Base-by-base conservation (phyloP, 2,113 vertebrate genomes). In the Chaetorhynchus papuensis region DNA sequence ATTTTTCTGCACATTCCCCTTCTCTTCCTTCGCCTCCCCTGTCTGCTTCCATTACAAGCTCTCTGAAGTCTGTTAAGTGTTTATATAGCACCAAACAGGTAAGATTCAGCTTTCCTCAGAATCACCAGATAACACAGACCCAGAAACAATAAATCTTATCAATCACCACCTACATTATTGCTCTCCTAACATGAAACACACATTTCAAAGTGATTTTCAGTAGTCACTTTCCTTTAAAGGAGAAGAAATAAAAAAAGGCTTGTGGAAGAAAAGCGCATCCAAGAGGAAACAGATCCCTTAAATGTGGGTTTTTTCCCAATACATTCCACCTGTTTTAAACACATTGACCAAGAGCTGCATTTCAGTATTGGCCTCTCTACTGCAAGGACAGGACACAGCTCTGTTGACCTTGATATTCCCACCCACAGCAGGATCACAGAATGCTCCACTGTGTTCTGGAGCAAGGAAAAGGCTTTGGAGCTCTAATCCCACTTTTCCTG, bases 281-380 rank as follows among this genome's bases (percentile, higher is more conserved):
- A 71, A 68, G 23, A 61, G 26, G 57, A 83, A 93, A 50, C 4
- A 44, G 7, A 66, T 41, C 24, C 59, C 10, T n/a, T 54, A 19
- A 35, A 2, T 42, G 5, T 37, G 6, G 10, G 5, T 3, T 22
- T 7, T 11, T 83, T 60, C 11, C 4, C 33, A 68, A 1, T 33
- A 35, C 0, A 7, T 60, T 49, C 9, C 23, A n/a, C 13, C 16
- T n/a, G 31, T 9, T 81, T 56, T 4, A 53, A 93, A n/a, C 45
- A 47, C 6, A 1, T 1, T 39, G 63, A 5, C 6, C 20, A 24
- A 27, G 28, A 44, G 10, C 1, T 76, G 13, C 19, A 6, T 31
- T 79, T 72, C 65, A 35, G 0, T 5, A 4, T 39, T 6, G 1
- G 1, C 22, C 15, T 15, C 23, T 44, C 1, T 1, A 0, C 5